phyloP scores from a whole-genome alignment of 2,797 vertebrate genomes.

The Eremophila alpestris region DNA sequence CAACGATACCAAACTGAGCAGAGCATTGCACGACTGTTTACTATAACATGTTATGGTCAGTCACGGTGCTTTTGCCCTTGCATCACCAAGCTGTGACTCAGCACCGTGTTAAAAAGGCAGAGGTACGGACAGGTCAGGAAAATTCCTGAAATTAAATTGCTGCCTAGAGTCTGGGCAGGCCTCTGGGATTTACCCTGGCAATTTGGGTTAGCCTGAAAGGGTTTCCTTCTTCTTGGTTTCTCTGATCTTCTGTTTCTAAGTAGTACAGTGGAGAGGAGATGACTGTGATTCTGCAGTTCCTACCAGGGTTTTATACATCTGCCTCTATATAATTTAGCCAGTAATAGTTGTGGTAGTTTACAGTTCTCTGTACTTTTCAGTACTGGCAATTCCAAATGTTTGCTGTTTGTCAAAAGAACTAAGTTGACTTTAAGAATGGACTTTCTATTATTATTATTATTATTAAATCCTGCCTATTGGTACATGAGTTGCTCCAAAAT shows the following conservation, averaged over 20 bases:
- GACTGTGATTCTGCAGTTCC: background rate
- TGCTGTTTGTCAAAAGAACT: background rate
- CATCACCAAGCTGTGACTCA: background rate
- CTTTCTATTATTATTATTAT: too few species aligned
- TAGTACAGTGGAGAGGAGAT: background rate
- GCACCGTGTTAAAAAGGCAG: background rate
- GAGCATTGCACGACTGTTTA: background rate
- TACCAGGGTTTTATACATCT: background rate
- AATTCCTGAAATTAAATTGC: background rate
- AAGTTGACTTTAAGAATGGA: background rate
- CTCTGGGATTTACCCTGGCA: background rate
- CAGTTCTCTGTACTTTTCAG: conserved; percentile 23
- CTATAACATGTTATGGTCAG: background rate
- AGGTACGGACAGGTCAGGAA: background rate
- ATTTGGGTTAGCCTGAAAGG: conserved; percentile 4
- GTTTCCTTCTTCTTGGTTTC: background rate
- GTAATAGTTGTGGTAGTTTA: conserved; percentile 22
- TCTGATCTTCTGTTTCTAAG: background rate
- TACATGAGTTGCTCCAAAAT: background rate
- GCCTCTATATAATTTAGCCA: conserved; percentile 10
- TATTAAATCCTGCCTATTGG: background rate
- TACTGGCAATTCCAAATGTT: background rate
- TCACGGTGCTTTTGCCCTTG: background rate
- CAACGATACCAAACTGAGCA: background rate
- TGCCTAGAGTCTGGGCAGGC: background rate